Evolutionary conservation across 2,113 vertebrate genomes (phyloP), one percentile per base, ranked within the genome.

Genomic region (Apus apus): DNA sequence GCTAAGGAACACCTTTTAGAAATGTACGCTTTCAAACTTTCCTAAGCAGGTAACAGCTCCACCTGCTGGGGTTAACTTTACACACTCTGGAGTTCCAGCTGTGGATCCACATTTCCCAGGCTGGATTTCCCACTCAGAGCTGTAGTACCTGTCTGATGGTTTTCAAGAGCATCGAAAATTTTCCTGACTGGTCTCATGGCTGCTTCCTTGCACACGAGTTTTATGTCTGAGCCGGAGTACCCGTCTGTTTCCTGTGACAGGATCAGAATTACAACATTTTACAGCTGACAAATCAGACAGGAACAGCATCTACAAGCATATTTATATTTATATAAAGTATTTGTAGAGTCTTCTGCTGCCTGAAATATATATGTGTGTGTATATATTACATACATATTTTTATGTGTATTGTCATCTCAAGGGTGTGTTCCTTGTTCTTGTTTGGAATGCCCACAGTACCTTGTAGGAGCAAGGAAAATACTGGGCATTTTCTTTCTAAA

Each of bases 141-240:
- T 67, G 60, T 12, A 3, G 57, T 98, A 99, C 99, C 98, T 84
- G 98, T 92, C 81, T 97, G 96, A 64, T 98, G 98, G 54, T 98
- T 98, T 97, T 99, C 99, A 70, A 99, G 98, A 13, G 98, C 97
- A 20, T 97, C 96, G 40, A 99, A 99, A 75, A 99, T 98, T 96
- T 99, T 99, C 87, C 99, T 98, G 87, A 99, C 98, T 6, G 99
- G 99, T 80, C 99, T 98, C 99, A 99, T 99, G 25, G 99, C 99
- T 16, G 99, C 98, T 80, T 99, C 99, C 88, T 99, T 99, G 98
- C 99, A 99, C 46, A 99, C 98, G 4, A 99, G 89, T 92, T 98
- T 98, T 34, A 99, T 97, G 85, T 99, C 99, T 8, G 99, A 99
- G 74, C 99, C 99, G 0, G 99, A 99, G 94, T 99, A 99, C 34